Evolutionary conservation across 2,797 vertebrate genomes (phyloP), one percentile per base, ranked within the genome.

Genomic region (Monodelphis domestica): DNA sequence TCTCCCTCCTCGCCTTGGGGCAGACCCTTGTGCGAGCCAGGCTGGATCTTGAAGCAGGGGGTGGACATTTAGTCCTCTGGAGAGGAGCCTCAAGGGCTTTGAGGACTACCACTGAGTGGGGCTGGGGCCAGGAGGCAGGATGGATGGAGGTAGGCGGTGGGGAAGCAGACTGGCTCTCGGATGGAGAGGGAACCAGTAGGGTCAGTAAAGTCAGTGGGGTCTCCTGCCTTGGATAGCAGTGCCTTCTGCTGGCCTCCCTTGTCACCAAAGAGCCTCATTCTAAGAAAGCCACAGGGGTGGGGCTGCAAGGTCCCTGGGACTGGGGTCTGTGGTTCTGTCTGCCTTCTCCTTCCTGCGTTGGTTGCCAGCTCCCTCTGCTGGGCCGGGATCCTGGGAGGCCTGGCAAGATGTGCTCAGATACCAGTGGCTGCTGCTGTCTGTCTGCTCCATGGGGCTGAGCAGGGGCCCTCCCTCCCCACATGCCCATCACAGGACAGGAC

Each of bases 321-420:
- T 45, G 70, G 70, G 70, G 70, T 84, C 70, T 84, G 70, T 84
- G 70, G 38, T 50, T 84, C 70, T 84, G 84, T 84, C 1, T 14
- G 90, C 59, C 88, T 57, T 93, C 89, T 50, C 94, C 88, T 1
- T 91, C 70, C 97, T 96, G 93, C 0, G 97, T 96, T 97, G 95
- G 94, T 94, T 96, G 96, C 90, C 97, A 97, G 97, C 97, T 97
- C 97, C 97, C 97, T 97, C 97, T 97, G 96, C 97, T 97, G 97
- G 97, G 96, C 96, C 97, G 94, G 94, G 97, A 94, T 96, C 97
- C 29, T 21, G 21, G 38, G 70, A 84, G 70, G 38, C 21, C 21
- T 26, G 70, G 38, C 90, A 97, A 95, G 97, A 95, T 51, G 1
- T 30, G 57, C 92, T 96, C 94, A 97, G 97, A 96, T 96, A 93